Base-by-base conservation (phyloP, 2,797 vertebrate genomes). In the Aphelocoma californica region DNA sequence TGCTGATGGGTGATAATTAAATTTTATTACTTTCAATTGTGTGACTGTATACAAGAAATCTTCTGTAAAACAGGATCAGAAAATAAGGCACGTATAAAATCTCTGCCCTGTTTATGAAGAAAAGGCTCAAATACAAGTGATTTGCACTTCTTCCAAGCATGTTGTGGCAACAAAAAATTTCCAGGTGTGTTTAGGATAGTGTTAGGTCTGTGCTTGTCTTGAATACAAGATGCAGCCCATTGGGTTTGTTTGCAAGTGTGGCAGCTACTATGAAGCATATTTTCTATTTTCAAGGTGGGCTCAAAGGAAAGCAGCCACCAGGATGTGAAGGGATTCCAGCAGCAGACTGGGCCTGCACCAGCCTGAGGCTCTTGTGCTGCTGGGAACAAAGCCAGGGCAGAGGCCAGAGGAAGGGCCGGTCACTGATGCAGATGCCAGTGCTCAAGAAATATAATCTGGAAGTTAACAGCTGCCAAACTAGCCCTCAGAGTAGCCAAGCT, bases 381-480 rank as follows among this genome's bases (percentile, higher is more conserved):
- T 91, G 96, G 97, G 97, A 95, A 28, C 54, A 44, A 65, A 81
- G 95, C 96, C 97, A 97, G 97, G 93, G 84, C 87, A 97, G 92
- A 95, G 72, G 19, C 77, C 93, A 74, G 86, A 92, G 92, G 95
- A 81, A 90, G 88, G 78, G 65, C 65, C 2, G 0, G 58, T 89
- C 58, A 84, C 85, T 94, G 91, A 84, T 93, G 60, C 95, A 95
- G 93, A 96, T 96, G 94, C 86, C 93, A 70, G 44, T 50, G 88
- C 92, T 97, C 93, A 94, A 93, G 95, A 96, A 95, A 75, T 92
- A 85, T 96, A 94, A 97, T 96, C 95, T 96, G 96, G 90, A 97
- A 91, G 34, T 78, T 92, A 87, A 93, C 94, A 97, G 95, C 95
- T 97, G 98, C 96, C 97, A 97, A 95, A 95, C 81, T 93, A 93